A percentile compares a stretch with the other conserved stretches of the same genome.
Evolutionary conservation across 1,140 invertebrate genomes (phyloP).

Genomic region (Drosophila nigrodunni): DNA sequence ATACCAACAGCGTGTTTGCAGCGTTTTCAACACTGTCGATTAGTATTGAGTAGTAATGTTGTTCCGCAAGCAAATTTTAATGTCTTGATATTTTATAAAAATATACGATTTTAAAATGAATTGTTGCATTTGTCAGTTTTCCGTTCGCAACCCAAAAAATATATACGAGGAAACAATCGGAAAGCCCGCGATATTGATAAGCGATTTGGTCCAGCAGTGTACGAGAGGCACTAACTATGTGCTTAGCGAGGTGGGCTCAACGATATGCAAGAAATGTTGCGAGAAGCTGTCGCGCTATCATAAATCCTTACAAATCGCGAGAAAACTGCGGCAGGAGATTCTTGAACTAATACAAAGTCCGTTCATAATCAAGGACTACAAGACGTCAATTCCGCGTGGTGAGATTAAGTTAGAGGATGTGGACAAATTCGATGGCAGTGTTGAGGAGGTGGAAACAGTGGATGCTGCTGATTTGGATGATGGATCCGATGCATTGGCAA

Average conservation of each 20-base stretch:
- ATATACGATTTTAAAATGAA: constrained; percentile 52
- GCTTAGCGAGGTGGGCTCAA: constrained; percentile 51
- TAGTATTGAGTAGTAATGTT: constrained; percentile 35
- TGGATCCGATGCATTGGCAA: constrained; percentile 7
- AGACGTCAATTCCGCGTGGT: constrained; percentile 25
- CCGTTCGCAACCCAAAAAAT: constrained; percentile 65
- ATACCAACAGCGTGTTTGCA: neutral
- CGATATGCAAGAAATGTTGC: constrained; percentile 71
- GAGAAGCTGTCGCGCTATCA: constrained; percentile 69
- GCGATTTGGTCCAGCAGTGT: constrained; percentile 64
- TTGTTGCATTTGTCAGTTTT: constrained; percentile 75
- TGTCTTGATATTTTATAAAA: constrained; percentile 35
- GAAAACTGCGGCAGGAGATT: constrained; percentile 65
- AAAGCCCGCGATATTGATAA: constrained; percentile 66
- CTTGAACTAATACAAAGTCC: constrained; percentile 67
- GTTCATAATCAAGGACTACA: constrained; percentile 54
- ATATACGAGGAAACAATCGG: constrained; percentile 67
- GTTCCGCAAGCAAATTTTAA: constrained; percentile 19
- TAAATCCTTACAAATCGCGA: constrained; percentile 67
- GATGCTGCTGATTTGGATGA: constrained; percentile 37
- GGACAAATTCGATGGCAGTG: constrained; percentile 49
- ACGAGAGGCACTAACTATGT: constrained; percentile 62
- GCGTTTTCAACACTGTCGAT: constrained; percentile 8
- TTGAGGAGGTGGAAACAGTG: constrained; percentile 36
- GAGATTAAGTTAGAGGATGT: constrained; percentile 33